Conservation (phyloP, 2,797 vertebrate species). For the Varecia variegata region DNA sequence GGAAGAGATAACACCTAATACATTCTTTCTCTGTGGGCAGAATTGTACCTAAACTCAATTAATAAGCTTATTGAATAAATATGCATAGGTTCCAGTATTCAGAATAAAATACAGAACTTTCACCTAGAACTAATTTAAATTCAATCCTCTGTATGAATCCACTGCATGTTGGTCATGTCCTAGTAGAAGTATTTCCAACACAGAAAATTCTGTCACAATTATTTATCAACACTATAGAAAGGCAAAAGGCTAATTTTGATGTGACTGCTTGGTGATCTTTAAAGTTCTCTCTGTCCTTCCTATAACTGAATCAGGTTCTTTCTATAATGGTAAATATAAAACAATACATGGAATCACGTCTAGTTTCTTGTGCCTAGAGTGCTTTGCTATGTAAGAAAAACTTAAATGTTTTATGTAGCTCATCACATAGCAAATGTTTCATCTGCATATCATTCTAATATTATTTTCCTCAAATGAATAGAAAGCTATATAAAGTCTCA, state of each 20-base stretch:
- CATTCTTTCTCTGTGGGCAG: background rate
- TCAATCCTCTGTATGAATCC: background rate
- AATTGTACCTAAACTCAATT: background rate
- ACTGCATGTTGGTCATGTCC: background rate
- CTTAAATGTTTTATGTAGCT: conserved; percentile 1
- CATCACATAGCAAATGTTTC: conserved; percentile 16
- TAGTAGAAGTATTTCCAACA: background rate
- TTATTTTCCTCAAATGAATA: conserved; percentile 40
- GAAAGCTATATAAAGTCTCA: conserved; percentile 44
- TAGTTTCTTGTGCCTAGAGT: background rate
- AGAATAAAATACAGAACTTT: conserved; percentile 33
- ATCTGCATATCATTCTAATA: background rate
- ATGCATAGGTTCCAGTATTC: background rate
- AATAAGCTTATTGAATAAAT: conserved; percentile 1
- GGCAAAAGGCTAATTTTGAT: background rate
- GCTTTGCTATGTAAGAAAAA: background rate
- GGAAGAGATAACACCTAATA: background rate
- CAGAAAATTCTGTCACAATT: background rate
- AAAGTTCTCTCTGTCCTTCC: conserved; percentile 11
- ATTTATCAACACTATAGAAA: conserved; percentile 4
- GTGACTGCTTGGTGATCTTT: conserved; percentile 35
- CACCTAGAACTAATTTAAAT: conserved; percentile 19
- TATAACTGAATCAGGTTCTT: background rate
- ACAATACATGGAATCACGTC: background rate
- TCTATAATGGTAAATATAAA: conserved; percentile 1